Percentiles rank a stretch among this genome's conserved stretches.
These are phyloP conservation scores for Heliconius melpomene DNA, from an alignment of 1,140 invertebrate genomes.

Conservation along the genomic window DNA sequence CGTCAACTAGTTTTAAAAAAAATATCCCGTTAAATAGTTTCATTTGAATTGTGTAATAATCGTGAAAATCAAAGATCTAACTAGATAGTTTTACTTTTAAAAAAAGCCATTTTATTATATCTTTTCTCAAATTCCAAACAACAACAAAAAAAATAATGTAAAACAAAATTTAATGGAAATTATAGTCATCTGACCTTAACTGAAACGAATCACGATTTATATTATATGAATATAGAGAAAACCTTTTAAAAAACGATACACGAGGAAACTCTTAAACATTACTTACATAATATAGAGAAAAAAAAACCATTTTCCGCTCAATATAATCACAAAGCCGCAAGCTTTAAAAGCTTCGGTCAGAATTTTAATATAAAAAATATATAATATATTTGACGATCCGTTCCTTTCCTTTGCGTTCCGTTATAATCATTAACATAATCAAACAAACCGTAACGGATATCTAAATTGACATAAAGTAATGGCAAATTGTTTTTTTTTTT, in stretches of 20 bases:
- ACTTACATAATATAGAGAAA: not conserved
- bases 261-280: not conserved
- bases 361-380: constrained; percentile 58
- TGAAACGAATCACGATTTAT: constrained; percentile 1
- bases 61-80: too few relatives aligned
- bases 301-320: constrained; percentile 40
- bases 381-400: constrained; percentile 49
- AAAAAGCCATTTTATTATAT: too few relatives aligned
- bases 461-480: constrained; percentile 45
- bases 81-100: too few relatives aligned
- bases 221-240: not conserved
- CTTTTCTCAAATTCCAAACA: too few relatives aligned
- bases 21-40: too few relatives aligned
- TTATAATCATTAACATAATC: constrained; percentile 61
- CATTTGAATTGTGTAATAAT: too few relatives aligned
- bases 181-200: not conserved
- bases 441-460: constrained; percentile 70
- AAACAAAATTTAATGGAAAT: too few relatives aligned
- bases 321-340: constrained; percentile 49
- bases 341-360: constrained; percentile 62
- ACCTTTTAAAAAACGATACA: constrained; percentile 11
- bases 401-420: constrained; percentile 28
- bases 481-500: not conserved
- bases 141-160: too few relatives aligned
- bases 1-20: too few relatives aligned